Evolutionary conservation across 2,797 vertebrate species (phyloP), one percentile per base, ranked within the genome.

Genomic region (Coccyzus lansbergi): DNA sequence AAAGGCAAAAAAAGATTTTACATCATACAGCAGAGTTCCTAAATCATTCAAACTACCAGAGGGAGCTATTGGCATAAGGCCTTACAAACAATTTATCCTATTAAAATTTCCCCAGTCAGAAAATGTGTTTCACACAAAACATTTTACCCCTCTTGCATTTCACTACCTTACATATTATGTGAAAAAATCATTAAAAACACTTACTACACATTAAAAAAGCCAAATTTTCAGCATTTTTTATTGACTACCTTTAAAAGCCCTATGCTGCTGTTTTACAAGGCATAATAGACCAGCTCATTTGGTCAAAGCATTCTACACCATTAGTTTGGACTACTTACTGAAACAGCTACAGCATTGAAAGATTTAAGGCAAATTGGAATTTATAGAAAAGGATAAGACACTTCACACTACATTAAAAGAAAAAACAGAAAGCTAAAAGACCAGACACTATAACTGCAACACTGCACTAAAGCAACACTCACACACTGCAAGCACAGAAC

Each of bases 401-500:
- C 98, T 98, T 98, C 98, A 98, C 98, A 98, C 98, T 98, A 98
- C 98, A 92, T 95, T 94, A 98, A 98, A 98, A 97, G 98, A 97
- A 97, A 97, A 97, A 98, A 97, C 97, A 94, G 97, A 97, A 98
- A 98, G 98, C 98, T 98, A 98, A 98, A 98, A 98, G 98, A 98
- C 98, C 97, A 98, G 97, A 98, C 98, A 98, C 96, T 79, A 94
- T 97, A 97, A 98, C 92, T 96, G 93, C 96, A 98, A 99, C 98
- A 99, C 98, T 97, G 98, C 98, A 98, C 98, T 98, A 98, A 97
- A 98, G 98, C 98, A 98, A 99, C 98, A 99, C 98, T 98, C 99
- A 98, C 98, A 99, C 99, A 99, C 99, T 96, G 98, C 99, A 99
- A 99, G 98, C 99, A 98, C 98, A 98, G 98, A 98, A 98, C 98